Percentiles rank a stretch among this genome's conserved stretches.
Evolutionary conservation across 2,113 vertebrate species (phyloP).

Genomic region (Gallinago media): DNA sequence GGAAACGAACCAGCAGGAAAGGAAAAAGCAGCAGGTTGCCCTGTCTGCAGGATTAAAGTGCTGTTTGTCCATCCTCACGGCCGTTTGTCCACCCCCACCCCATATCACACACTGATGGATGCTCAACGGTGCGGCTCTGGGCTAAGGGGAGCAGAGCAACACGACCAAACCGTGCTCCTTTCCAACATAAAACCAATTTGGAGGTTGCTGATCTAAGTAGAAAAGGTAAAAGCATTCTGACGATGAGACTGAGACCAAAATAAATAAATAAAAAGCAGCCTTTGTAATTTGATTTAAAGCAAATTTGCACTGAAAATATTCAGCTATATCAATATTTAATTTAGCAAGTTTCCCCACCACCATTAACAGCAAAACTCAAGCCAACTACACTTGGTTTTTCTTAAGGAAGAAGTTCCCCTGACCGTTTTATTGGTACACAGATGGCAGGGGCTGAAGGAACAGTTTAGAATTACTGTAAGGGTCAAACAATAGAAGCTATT

Average conservation of each 20-base stretch:
- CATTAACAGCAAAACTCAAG: neutral
- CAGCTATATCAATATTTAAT: neutral
- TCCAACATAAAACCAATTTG: rapidly evolving
- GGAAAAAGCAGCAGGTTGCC: neutral
- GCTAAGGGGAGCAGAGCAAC: no score
- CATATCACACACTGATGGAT: rapidly evolving
- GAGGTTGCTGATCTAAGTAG: neutral
- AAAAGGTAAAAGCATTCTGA: neutral
- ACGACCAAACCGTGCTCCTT: neutral
- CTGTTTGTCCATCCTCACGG: rapidly evolving
- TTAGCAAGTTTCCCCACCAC: neutral
- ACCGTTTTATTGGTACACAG: neutral
- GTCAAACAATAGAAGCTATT: neutral
- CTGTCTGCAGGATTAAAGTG: neutral
- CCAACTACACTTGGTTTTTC: neutral
- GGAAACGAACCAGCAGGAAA: conserved; percentile 34
- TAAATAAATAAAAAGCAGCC: no score
- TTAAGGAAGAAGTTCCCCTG: neutral
- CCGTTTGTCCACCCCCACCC: neutral
- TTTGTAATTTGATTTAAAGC: neutral
- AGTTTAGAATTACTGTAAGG: neutral
- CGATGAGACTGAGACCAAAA: neutral
- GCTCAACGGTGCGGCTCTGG: neutral
- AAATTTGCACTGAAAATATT: neutral
- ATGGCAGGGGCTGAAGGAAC: neutral